Evolutionary conservation across 2,888 invertebrate genomes (phyloP).

Genomic region (Hirtodrosophila duncani): DNA sequence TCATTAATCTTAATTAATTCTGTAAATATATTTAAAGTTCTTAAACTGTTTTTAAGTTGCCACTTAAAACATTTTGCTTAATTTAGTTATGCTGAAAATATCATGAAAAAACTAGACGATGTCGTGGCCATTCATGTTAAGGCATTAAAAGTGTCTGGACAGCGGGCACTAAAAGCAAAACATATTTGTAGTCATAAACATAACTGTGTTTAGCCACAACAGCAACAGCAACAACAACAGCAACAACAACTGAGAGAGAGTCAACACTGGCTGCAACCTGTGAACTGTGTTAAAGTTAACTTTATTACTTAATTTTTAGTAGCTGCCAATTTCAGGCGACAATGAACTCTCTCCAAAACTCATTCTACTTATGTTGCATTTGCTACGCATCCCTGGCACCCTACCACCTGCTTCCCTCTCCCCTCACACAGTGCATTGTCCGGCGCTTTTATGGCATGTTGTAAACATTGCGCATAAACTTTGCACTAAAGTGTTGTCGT

Average conservation of each 20-base stretch:
- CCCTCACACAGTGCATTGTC: slow-evolving; percentile 46
- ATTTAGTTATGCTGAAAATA: too few species aligned
- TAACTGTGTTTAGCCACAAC: slow-evolving; percentile 25
- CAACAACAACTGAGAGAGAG: neutral
- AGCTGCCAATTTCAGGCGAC: slow-evolving; percentile 68
- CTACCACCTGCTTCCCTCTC: neutral
- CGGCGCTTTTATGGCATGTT: slow-evolving; percentile 69
- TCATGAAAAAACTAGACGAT: too few species aligned
- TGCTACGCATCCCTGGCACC: slow-evolving; percentile 54
- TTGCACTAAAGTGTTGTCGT: slow-evolving; percentile 72
- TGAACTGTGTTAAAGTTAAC: slow-evolving; percentile 54
- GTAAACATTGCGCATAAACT: slow-evolving; percentile 70
- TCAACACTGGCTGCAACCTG: slow-evolving; percentile 6
- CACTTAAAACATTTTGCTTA: too few species aligned
- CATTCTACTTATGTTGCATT: slow-evolving; percentile 59
- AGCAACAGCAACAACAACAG: slow-evolving; percentile 30
- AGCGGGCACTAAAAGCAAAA: too few species aligned
- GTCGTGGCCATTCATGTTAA: too few species aligned
- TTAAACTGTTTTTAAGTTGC: too few species aligned
- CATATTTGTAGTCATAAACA: too few species aligned
- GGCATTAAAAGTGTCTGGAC: too few species aligned
- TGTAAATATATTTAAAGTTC: too few species aligned
- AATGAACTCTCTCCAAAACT: slow-evolving; percentile 29
- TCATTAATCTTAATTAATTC: too few species aligned
- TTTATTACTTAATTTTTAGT: slow-evolving; percentile 70